Conservation (phyloP, 1,140 invertebrate genomes). For the Agrilus planipennis region DNA sequence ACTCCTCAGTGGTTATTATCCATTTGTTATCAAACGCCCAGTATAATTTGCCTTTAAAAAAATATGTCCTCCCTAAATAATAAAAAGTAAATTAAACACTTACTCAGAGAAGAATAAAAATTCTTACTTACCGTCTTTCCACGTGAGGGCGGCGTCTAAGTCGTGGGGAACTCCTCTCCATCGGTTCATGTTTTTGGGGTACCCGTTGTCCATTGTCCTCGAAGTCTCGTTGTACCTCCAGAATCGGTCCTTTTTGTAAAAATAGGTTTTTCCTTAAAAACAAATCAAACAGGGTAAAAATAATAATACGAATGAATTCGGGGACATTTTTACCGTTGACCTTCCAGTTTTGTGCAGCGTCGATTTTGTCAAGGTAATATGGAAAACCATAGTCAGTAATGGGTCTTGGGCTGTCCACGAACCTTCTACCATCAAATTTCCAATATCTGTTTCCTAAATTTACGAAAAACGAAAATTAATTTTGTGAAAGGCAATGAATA, state of each 20-base stretch:
- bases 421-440: slow-evolving; percentile 49
- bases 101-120: neutral
- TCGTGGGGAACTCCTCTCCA: slow-evolving; percentile 53
- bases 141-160: slow-evolving; percentile 52
- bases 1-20: slow-evolving; percentile 34
- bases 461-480: slow-evolving; percentile 28
- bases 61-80: slow-evolving; percentile 42
- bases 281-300: slow-evolving; percentile 1
- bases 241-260: slow-evolving; percentile 48
- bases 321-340: slow-evolving; percentile 33
- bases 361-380: slow-evolving; percentile 46
- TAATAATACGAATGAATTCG: too few species aligned
- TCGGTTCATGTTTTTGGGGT: slow-evolving; percentile 51
- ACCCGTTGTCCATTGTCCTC: slow-evolving; percentile 46
- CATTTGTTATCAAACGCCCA: slow-evolving; percentile 50
- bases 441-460: slow-evolving; percentile 52
- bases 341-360: slow-evolving; percentile 56
- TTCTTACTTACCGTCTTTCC: slow-evolving; percentile 41
- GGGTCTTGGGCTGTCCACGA: slow-evolving; percentile 42
- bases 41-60: slow-evolving; percentile 49
- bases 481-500: slow-evolving; percentile 1
- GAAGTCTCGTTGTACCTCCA: slow-evolving; percentile 55
- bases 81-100: slow-evolving; percentile 1
- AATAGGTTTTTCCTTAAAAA: slow-evolving; percentile 39
- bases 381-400: slow-evolving; percentile 52